Evolutionary conservation across 2,113 vertebrate genomes (phyloP), one percentile per base, ranked within the genome.

Genomic region (Osmerus mordax): DNA sequence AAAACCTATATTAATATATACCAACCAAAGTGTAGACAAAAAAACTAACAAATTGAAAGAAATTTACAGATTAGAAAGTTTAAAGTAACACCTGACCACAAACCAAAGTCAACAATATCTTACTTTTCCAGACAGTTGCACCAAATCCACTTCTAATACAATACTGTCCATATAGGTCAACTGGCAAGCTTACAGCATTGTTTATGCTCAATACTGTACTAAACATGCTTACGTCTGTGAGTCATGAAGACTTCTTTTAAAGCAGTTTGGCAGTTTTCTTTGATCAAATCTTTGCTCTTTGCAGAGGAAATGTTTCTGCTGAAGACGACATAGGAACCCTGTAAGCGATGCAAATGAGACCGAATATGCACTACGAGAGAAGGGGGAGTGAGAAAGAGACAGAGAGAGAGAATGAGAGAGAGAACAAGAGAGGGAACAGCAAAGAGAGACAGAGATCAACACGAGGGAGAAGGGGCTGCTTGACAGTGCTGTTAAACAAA

Each of bases 401-500:
- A 64, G 52, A 55, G 19, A 25, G 59, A 61, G 21, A 61, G 21
- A 14, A 61, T 4, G 25, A 19, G 11, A 6, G 23, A 18, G 23
- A 59, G n/a, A 59, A 59, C 16, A 21, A 8, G 56, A 59, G 19
- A 59, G 56, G 12, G 56, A 21, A 21, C n/a, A 3, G 7, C 6
- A 59, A 21, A 59, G 8, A 12, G n/a, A 58, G 19, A 21, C 2
- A 19, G 55, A 58, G 6, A 19, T 36, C 15, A 28, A 3, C 19
- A 23, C 25, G 59, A 61, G 15, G 29, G 65, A 76, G 78, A 71
- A 69, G 69, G 70, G 78, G 77, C 65, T 36, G 18, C 11, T 21
- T 74, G 18, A 32, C 21, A 7, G 1, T 71, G 51, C 83, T 84
- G 79, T 87, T 74, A 84, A 81, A 88, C 83, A 87, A 87, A 87